These are phyloP conservation scores for Brachyalestes nurse DNA, from an alignment of 2,797 vertebrate species.

Conservation along the genomic window DNA sequence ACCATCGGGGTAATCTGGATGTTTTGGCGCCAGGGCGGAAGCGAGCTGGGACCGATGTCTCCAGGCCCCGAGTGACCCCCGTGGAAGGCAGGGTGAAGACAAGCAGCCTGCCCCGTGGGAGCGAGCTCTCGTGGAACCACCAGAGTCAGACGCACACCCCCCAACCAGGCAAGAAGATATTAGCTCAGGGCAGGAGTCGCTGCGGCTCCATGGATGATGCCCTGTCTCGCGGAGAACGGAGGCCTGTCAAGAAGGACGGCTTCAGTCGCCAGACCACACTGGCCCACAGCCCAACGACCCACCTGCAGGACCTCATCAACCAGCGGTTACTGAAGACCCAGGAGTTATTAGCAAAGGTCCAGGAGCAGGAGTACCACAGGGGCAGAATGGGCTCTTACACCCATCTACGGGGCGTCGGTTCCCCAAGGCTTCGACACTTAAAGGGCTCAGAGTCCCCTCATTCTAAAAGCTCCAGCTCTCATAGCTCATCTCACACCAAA, in stretches of 20 bases:
- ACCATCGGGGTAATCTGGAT: constrained; percentile 82
- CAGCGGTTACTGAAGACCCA: constrained; percentile 94
- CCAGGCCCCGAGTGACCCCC: constrained; percentile 60
- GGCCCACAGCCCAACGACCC: constrained; percentile 74
- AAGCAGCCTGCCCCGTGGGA: constrained; percentile 77
- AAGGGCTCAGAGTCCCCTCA: constrained; percentile 71
- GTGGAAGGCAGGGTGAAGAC: constrained; percentile 73
- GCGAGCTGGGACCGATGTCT: constrained; percentile 82
- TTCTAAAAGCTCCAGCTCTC: constrained; percentile 72
- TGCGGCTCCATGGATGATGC: constrained; percentile 88
- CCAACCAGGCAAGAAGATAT: constrained; percentile 85
- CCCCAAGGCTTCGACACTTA: constrained; percentile 74
- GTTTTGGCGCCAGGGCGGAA: constrained; percentile 73
- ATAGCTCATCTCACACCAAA: constrained; percentile 69
- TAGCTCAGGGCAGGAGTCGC: constrained; percentile 82
- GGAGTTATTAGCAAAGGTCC: constrained; percentile 91
- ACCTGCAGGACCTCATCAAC: constrained; percentile 91
- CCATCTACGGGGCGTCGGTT: constrained; percentile 69
- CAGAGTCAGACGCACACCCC: constrained; percentile 77
- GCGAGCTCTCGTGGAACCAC: constrained; percentile 75
- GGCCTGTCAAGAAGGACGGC: constrained; percentile 44
- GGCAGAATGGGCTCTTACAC: constrained; percentile 63
- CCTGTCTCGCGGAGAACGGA: constrained; percentile 70
- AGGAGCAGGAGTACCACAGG: constrained; percentile 81
- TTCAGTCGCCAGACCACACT: constrained; percentile 62